These are phyloP conservation scores for Epinephelus malabaricus DNA, from an alignment of 2,797 vertebrate genomes.

Conservation along the genomic window DNA sequence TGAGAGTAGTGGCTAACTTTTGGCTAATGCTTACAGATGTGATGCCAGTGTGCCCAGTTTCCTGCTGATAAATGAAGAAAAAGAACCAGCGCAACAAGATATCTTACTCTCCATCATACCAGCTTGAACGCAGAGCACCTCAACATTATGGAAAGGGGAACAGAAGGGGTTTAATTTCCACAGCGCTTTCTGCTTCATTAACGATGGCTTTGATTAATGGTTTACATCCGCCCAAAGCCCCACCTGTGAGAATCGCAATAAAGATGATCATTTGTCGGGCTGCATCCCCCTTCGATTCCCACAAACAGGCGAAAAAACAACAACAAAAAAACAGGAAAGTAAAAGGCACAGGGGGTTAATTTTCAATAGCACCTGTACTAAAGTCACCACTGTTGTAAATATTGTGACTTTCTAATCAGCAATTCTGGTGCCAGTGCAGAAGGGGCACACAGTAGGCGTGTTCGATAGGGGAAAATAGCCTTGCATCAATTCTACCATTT, in stretches of 20 bases:
- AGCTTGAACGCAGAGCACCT: slow-evolving; percentile 63
- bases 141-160: slow-evolving; percentile 70
- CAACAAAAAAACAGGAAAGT: slow-evolving; percentile 29
- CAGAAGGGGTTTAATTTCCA: slow-evolving; percentile 82
- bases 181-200: slow-evolving; percentile 79
- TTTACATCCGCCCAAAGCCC: slow-evolving; percentile 75
- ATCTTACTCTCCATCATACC: slow-evolving; percentile 45
- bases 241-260: slow-evolving; percentile 83
- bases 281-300: slow-evolving; percentile 34
- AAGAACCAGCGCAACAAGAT: neutral
- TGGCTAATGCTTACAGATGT: slow-evolving; percentile 6
- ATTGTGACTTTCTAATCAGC: slow-evolving; percentile 81
- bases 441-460: slow-evolving; percentile 53
- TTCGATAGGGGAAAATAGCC: slow-evolving; percentile 58
- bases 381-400: slow-evolving; percentile 74
- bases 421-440: slow-evolving; percentile 57
- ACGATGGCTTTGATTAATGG: slow-evolving; percentile 86
- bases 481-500: slow-evolving; percentile 72
- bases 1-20: neutral
- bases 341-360: slow-evolving; percentile 64
- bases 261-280: slow-evolving; percentile 74
- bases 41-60: neutral
- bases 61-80: slow-evolving; percentile 18
- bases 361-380: slow-evolving; percentile 58
- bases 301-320: slow-evolving; percentile 31